phyloP scores from a whole-genome alignment of 2,888 invertebrate species.

The Drosophila austrosaltans region DNA sequence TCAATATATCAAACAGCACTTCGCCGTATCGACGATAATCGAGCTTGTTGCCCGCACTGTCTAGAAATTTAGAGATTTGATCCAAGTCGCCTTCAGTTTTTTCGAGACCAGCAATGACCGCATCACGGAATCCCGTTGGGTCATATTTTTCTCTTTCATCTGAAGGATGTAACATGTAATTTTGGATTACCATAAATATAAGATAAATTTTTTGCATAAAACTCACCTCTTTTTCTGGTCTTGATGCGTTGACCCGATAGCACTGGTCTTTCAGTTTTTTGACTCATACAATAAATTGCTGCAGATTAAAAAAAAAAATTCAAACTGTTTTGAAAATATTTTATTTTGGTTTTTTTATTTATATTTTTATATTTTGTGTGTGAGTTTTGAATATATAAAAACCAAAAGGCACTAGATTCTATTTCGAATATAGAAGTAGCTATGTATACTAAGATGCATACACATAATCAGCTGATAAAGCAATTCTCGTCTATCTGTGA shows the following conservation, averaged over 20 bases:
- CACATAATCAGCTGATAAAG: neutral
- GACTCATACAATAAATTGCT: slow-evolving; percentile 99
- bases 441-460: neutral
- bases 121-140: slow-evolving; percentile 98
- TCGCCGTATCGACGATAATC: slow-evolving; percentile 99
- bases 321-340: neutral
- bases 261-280: slow-evolving; percentile 99
- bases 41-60: slow-evolving; percentile 96
- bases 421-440: neutral
- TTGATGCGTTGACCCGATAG: slow-evolving; percentile 99
- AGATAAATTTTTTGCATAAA: neutral
- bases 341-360: neutral
- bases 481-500: too few species aligned
- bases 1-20: slow-evolving; percentile 98
- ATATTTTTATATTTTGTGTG: neutral
- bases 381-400: neutral
- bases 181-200: neutral
- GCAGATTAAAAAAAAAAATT: slow-evolving; percentile 72
- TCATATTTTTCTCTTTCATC: slow-evolving; percentile 99
- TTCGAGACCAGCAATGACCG: slow-evolving; percentile 96
- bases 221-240: slow-evolving; percentile 99
- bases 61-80: slow-evolving; percentile 97
- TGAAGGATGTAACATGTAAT: slow-evolving; percentile 76
- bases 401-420: neutral
- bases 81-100: slow-evolving; percentile 98